Percentiles rank a stretch among this genome's conserved stretches.
These are phyloP conservation scores for Subacronicta megacephala DNA, from an alignment of 2,888 invertebrate genomes.

Conservation along the genomic window DNA sequence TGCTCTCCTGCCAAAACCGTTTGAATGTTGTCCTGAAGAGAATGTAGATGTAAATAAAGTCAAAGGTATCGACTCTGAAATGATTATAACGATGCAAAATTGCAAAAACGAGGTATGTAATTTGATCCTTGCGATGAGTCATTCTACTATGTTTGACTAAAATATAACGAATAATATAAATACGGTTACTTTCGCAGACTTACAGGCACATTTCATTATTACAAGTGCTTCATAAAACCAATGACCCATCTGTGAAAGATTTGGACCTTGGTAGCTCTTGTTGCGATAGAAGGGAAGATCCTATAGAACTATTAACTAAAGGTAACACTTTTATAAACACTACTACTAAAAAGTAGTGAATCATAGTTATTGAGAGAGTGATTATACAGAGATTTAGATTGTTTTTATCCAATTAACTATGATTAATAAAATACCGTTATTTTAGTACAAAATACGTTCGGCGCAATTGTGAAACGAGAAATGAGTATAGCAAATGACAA, in stretches of 20 bases:
- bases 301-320: slow-evolving; percentile 75
- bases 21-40: slow-evolving; percentile 64
- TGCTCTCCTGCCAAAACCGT: slow-evolving; percentile 65
- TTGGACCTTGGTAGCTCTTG: slow-evolving; percentile 35
- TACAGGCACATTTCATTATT: slow-evolving; percentile 78
- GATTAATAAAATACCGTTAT: too few species aligned
- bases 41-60: slow-evolving; percentile 30
- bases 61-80: slow-evolving; percentile 78
- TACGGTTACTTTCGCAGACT: slow-evolving; percentile 65
- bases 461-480: slow-evolving; percentile 77
- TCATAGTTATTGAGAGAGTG: too few species aligned
- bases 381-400: too few species aligned
- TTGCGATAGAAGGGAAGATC: slow-evolving; percentile 70
- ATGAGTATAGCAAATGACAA: slow-evolving; percentile 66
- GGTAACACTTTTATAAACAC: slow-evolving; percentile 59
- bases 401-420: too few species aligned
- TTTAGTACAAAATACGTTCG: slow-evolving; percentile 80
- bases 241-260: slow-evolving; percentile 61
- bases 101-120: slow-evolving; percentile 74
- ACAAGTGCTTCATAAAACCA: slow-evolving; percentile 85
- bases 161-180: background rate
- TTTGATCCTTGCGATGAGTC: background rate
- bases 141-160: background rate
- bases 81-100: slow-evolving; percentile 83
- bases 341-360: too few species aligned